These are phyloP conservation scores for Typhlomys cinereus DNA, from an alignment of 2,113 vertebrate genomes.

Conservation along the genomic window DNA sequence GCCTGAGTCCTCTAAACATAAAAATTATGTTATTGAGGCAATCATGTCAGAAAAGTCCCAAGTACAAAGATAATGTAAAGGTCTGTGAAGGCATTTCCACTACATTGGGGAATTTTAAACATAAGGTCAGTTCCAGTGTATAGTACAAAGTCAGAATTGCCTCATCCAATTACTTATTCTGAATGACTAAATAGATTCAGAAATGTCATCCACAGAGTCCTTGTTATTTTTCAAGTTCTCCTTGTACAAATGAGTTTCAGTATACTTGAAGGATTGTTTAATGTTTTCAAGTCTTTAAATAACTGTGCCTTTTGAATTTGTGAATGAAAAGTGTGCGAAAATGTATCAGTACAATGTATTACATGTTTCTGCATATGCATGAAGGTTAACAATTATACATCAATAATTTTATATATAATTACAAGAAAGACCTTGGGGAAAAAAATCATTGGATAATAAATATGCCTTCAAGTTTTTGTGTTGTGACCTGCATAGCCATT, in stretches of 20 bases:
- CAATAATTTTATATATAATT: conserved; percentile 57
- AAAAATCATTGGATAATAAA: conserved; percentile 60
- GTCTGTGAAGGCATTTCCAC: background rate
- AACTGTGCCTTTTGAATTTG: conserved; percentile 48
- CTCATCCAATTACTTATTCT: conserved; percentile 47
- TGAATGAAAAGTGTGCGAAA: conserved; percentile 65
- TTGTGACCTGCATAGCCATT: conserved; percentile 40
- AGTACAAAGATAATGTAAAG: background rate
- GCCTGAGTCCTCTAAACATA: background rate
- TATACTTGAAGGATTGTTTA: conserved; percentile 46
- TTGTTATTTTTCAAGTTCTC: conserved; percentile 50
- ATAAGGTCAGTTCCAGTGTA: conserved; percentile 22
- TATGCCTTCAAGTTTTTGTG: conserved; percentile 54
- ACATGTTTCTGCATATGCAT: conserved; percentile 45
- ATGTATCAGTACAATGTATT: conserved; percentile 54
- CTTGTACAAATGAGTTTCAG: conserved; percentile 13
- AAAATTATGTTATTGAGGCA: background rate
- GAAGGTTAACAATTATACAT: conserved; percentile 51
- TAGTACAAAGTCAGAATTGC: background rate
- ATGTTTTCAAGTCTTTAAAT: conserved; percentile 17
- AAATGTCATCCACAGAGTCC: conserved; percentile 43
- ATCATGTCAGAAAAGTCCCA: background rate
- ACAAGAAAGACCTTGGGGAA: conserved; percentile 44
- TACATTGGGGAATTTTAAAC: conserved; percentile 28
- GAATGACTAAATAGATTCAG: background rate